phyloP scores from a whole-genome alignment of 2,797 vertebrate genomes.

The Lagodon rhomboides region DNA sequence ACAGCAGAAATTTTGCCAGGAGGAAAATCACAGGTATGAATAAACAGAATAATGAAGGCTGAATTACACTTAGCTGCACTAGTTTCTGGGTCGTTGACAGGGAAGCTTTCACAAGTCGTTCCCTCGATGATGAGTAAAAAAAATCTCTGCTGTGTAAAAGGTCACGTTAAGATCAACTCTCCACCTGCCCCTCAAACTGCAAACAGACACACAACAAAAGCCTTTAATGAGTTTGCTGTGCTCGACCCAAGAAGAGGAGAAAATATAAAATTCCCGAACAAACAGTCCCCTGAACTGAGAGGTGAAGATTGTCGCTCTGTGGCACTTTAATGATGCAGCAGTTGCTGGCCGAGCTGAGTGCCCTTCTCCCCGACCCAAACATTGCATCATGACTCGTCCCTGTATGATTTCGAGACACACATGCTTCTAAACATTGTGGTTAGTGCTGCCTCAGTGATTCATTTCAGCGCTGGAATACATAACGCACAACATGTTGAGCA shows the following conservation, averaged over 20 bases:
- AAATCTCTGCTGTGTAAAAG: conserved; percentile 29
- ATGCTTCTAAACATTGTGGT: conserved; percentile 48
- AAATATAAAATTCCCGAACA: conserved; percentile 8
- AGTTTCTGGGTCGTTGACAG: neutral
- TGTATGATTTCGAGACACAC: conserved; percentile 31
- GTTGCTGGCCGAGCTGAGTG: conserved; percentile 24
- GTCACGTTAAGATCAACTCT: neutral
- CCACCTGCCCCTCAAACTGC: neutral
- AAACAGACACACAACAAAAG: neutral
- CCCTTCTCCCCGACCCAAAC: conserved; percentile 46
- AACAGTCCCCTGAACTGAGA: conserved; percentile 1
- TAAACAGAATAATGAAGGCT: neutral
- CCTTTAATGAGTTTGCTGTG: conserved; percentile 28
- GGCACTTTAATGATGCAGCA: conserved; percentile 39
- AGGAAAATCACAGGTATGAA: conserved; percentile 5
- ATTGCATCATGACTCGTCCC: conserved; percentile 40
- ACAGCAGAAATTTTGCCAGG: conserved; percentile 7
- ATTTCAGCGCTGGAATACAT: conserved; percentile 42
- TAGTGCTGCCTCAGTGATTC: conserved; percentile 62
- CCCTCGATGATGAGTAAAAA: conserved; percentile 3
- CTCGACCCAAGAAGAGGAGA: conserved; percentile 2
- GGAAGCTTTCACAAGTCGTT: conserved; percentile 14
- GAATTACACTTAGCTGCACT: conserved; percentile 13
- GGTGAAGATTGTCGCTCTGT: conserved; percentile 21
- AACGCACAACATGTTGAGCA: conserved; percentile 42